These are phyloP conservation scores for Drosophila busckii DNA, from an alignment of 1,140 invertebrate species.

Conservation along the genomic window DNA sequence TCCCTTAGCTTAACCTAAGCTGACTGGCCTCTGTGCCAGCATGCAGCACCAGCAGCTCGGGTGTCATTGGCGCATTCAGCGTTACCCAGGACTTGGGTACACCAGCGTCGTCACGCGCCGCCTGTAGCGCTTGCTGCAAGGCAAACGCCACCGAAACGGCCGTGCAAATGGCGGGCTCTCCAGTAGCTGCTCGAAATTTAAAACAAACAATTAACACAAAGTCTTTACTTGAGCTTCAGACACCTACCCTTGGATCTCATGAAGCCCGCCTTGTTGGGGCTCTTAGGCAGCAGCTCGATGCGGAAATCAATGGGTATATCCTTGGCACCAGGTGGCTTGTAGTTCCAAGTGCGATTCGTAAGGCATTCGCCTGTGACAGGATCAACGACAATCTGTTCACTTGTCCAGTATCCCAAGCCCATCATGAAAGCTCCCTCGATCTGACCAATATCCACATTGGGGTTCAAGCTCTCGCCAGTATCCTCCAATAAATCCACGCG, in stretches of 20 bases:
- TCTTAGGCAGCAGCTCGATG: conserved; percentile 86
- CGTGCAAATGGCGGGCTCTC: conserved; percentile 89
- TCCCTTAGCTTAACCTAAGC: conserved; percentile 47
- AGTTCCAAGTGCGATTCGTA: conserved; percentile 89
- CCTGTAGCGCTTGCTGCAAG: conserved; percentile 85
- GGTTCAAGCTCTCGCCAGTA: conserved; percentile 86
- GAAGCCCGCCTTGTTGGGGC: conserved; percentile 85
- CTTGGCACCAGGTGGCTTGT: conserved; percentile 88
- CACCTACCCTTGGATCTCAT: conserved; percentile 88
- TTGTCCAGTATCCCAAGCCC: conserved; percentile 89
- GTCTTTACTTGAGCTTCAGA: not conserved
- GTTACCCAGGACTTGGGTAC: conserved; percentile 79
- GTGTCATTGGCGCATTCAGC: conserved; percentile 79
- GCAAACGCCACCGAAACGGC: conserved; percentile 84
- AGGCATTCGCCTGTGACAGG: conserved; percentile 83
- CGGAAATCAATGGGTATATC: conserved; percentile 92
- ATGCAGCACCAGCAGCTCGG: conserved; percentile 77
- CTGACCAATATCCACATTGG: conserved; percentile 90
- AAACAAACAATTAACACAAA: not conserved
- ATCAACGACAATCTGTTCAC: conserved; percentile 85
- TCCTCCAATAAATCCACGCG: conserved; percentile 88
- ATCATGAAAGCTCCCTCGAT: conserved; percentile 88
- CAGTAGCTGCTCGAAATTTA: conserved; percentile 80
- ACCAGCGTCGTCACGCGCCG: conserved; percentile 83
- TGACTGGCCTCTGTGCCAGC: conserved; percentile 61